Conservation (phyloP, 2,888 invertebrate genomes). For the Lycocerus yunnanus region DNA sequence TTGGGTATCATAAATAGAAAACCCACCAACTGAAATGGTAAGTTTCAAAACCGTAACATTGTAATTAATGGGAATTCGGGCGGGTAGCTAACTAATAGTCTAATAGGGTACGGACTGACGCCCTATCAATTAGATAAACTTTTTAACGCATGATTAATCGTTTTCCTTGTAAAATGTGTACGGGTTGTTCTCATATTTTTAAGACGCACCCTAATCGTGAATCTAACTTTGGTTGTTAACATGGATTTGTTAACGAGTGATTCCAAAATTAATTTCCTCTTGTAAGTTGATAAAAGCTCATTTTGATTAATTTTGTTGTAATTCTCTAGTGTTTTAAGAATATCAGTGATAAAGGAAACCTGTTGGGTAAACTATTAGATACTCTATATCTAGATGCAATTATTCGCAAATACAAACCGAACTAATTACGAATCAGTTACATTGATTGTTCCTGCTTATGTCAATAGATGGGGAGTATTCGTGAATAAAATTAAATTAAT, state of each 20-base stretch:
- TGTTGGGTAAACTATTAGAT: no score
- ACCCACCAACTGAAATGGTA: neutral
- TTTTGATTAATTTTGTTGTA: neutral
- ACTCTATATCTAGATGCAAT: no score
- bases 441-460: no score
- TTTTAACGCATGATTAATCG: neutral
- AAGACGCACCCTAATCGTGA: neutral
- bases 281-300: neutral
- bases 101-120: neutral
- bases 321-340: neutral
- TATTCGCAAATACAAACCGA: no score
- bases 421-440: no score
- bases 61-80: neutral
- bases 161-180: neutral
- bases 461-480: no score
- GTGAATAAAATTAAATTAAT: no score
- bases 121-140: neutral
- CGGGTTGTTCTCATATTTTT: neutral
- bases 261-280: neutral
- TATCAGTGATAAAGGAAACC: neutral
- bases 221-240: neutral
- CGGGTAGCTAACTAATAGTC: neutral
- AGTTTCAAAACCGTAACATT: neutral
- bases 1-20: neutral
- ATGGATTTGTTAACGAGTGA: neutral